Evolutionary conservation across 2,113 vertebrate genomes (phyloP).

Genomic region (Scophthalmus maximus): DNA sequence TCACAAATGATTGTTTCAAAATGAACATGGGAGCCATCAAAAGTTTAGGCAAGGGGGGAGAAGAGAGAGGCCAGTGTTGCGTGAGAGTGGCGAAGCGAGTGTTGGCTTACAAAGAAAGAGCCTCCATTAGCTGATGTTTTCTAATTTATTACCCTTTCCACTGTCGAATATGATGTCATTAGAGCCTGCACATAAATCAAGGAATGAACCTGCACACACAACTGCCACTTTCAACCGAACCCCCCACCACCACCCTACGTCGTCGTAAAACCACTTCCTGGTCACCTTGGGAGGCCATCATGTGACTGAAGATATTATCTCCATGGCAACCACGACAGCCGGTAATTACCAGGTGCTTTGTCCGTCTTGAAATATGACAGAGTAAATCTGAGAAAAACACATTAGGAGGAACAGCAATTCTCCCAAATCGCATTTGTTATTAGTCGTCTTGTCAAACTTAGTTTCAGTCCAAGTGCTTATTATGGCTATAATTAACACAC

Average conservation of each 20-base stretch:
- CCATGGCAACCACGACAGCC: constrained; percentile 60
- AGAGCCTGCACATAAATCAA: constrained; percentile 77
- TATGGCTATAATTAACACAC: constrained; percentile 68
- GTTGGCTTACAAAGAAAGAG: constrained; percentile 50
- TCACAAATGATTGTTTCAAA: background rate
- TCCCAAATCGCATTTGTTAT: constrained; percentile 72
- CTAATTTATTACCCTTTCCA: constrained; percentile 72
- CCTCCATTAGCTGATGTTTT: constrained; percentile 70
- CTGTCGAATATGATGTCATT: constrained; percentile 80
- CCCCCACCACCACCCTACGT: background rate
- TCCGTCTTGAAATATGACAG: constrained; percentile 56
- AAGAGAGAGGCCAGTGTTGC: background rate
- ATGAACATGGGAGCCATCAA: constrained; percentile 19
- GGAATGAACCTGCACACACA: constrained; percentile 33
- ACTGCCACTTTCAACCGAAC: constrained; percentile 44
- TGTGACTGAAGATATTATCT: constrained; percentile 67
- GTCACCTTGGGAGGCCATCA: constrained; percentile 79
- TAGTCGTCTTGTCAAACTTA: constrained; percentile 73
- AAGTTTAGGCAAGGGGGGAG: background rate
- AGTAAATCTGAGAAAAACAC: constrained; percentile 59
- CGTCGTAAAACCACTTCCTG: constrained; percentile 73
- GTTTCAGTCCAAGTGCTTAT: constrained; percentile 52
- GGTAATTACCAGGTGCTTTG: constrained; percentile 63
- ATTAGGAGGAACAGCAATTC: constrained; percentile 70
- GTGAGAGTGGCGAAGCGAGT: background rate